Base-by-base conservation (phyloP, 2,113 vertebrate genomes). In the zebrafish (Danio rerio) region DNA sequence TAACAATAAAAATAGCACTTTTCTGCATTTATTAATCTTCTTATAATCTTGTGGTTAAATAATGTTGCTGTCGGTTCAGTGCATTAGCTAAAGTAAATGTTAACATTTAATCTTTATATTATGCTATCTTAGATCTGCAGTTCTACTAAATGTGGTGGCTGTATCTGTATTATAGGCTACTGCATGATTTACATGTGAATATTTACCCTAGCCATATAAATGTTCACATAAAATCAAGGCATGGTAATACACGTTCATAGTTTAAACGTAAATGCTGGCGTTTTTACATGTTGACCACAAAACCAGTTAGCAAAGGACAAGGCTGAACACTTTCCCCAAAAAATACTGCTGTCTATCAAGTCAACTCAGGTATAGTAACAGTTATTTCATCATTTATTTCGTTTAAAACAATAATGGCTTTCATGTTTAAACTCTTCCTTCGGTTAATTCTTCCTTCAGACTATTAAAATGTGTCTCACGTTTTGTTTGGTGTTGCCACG, bases 401-500 rank as follows among this genome's bases (percentile, higher is more conserved):
- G 1, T 6, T 42, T 73, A 43, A 73, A 47, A 10, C 16, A 9
- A 9, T 2, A 47, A 10, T 9, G 42, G 5, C 21, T 31, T 31
- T 31, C 31, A 3, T 40, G 59, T 6, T 5, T 0, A 31, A 62
- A 62, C 21, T 65, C 13, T 31, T 31, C 7, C 7, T 18, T 7
- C 12, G 18, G 16, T 8, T 40, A 72, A 72, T 12, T 31, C 21
- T 16, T 72, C 2, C 20, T 6, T 20, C 4, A 6, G 20, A 40
- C 4, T 2, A 18, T 56, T 63, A 20, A 62, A 40, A 20, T 13
- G n/a, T 56, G 6, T 61, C 31, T 31, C 40, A 52, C 20, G 58
- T 69, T 50, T 59, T 49, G 77, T 66, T 80, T 70, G 65, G 42
- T 80, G 78, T 70, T 71, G 68, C 31, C 80, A 66, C 4, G 58